Evolutionary conservation across 2,797 vertebrate species (phyloP).

Genomic region (Anguilla anguilla): DNA sequence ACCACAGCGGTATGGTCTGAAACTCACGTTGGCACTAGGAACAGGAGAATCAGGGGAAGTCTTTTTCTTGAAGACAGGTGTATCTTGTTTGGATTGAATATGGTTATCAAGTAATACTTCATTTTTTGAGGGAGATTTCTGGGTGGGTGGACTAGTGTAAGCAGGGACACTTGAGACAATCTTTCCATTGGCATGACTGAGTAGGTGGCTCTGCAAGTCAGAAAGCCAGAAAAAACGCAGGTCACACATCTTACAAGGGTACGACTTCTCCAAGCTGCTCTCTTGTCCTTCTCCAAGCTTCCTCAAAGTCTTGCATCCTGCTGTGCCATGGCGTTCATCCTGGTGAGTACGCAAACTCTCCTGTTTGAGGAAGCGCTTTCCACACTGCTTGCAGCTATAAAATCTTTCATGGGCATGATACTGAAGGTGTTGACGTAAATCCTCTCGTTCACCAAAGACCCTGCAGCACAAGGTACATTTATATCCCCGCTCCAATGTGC

Average conservation of each 20-base stretch:
- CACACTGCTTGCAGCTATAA: slow-evolving; percentile 74
- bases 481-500: slow-evolving; percentile 72
- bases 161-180: slow-evolving; percentile 17
- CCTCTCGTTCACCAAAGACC: slow-evolving; percentile 67
- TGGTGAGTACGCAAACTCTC: slow-evolving; percentile 70
- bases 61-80: slow-evolving; percentile 26
- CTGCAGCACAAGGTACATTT: slow-evolving; percentile 80
- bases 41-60: slow-evolving; percentile 27
- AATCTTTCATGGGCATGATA: slow-evolving; percentile 71
- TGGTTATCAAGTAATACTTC: slow-evolving; percentile 45
- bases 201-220: slow-evolving; percentile 72
- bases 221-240: slow-evolving; percentile 79
- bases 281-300: slow-evolving; percentile 61
- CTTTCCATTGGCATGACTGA: slow-evolving; percentile 50
- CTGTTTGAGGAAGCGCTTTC: slow-evolving; percentile 74
- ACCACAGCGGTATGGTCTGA: slow-evolving; percentile 72
- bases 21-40: slow-evolving; percentile 5
- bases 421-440: slow-evolving; percentile 71
- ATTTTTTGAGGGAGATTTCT: slow-evolving; percentile 50
- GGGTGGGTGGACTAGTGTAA: slow-evolving; percentile 46
- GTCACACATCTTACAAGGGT: slow-evolving; percentile 74
- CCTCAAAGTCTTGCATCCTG: slow-evolving; percentile 45
- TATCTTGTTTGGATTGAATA: slow-evolving; percentile 30
- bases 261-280: slow-evolving; percentile 68
- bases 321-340: slow-evolving; percentile 65